Percentiles rank a stretch among this genome's conserved stretches.
These are phyloP conservation scores for Natrix natrix DNA, from an alignment of 2,797 vertebrate genomes.

Conservation along the genomic window DNA sequence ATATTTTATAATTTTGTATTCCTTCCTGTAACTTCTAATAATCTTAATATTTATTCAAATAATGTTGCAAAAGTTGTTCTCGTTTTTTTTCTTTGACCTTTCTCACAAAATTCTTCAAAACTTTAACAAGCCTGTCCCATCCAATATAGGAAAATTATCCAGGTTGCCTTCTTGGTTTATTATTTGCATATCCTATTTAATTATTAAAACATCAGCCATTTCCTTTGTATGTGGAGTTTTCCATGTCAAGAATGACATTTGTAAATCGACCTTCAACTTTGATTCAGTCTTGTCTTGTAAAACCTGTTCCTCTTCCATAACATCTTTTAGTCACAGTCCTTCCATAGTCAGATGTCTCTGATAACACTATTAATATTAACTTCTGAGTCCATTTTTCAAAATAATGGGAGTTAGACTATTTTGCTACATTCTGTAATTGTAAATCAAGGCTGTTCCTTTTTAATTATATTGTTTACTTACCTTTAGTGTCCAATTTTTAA, in stretches of 20 bases:
- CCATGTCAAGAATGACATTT: background rate
- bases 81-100: background rate
- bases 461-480: background rate
- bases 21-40: too few relatives aligned
- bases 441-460: background rate
- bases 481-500: background rate
- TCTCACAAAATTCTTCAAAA: background rate
- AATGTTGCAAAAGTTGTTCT: background rate
- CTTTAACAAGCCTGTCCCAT: background rate
- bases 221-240: background rate
- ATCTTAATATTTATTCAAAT: background rate
- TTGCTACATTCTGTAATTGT: background rate
- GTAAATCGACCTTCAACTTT: background rate
- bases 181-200: background rate
- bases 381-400: background rate
- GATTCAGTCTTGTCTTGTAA: background rate
- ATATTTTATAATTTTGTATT: too few relatives aligned
- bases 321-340: background rate
- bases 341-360: background rate
- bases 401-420: background rate
- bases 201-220: background rate
- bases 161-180: background rate
- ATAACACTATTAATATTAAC: background rate
- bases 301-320: background rate
- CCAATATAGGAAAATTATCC: background rate